Evolutionary conservation across 2,888 invertebrate genomes (phyloP).

Genomic region (Galerucella calmariensis): DNA sequence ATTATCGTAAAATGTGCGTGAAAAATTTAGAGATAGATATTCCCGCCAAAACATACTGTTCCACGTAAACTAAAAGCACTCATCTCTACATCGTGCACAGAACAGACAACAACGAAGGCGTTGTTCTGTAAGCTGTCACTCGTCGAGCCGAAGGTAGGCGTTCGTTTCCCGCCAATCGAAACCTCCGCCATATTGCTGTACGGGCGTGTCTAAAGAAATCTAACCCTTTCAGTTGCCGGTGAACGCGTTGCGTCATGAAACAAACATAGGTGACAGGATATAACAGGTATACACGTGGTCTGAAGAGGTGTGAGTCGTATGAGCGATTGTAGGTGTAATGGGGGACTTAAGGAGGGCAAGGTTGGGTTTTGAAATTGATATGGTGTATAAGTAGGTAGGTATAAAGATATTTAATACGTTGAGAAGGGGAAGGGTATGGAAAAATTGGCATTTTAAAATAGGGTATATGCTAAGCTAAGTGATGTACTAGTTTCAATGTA

Average conservation of each 20-base stretch:
- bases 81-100: slow-evolving; percentile 29
- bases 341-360: slow-evolving; percentile 16
- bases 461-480: not conserved
- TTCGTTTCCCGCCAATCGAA: slow-evolving; percentile 70
- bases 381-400: slow-evolving; percentile 17
- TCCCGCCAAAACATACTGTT: slow-evolving; percentile 24
- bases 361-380: slow-evolving; percentile 19
- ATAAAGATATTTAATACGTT: not conserved
- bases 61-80: not conserved
- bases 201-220: slow-evolving; percentile 67
- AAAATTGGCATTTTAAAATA: not conserved
- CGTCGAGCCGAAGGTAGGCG: slow-evolving; percentile 62
- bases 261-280: slow-evolving; percentile 39
- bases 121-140: slow-evolving; percentile 43
- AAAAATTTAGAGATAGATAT: not conserved
- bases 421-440: not conserved
- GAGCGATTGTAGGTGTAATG: slow-evolving; percentile 19
- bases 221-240: slow-evolving; percentile 57
- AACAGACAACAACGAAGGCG: slow-evolving; percentile 50
- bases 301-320: slow-evolving; percentile 32
- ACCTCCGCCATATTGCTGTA: slow-evolving; percentile 74
- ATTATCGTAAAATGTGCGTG: too few relatives aligned
- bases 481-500: not conserved
- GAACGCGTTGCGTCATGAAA: slow-evolving; percentile 55
- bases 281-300: slow-evolving; percentile 50